Evolutionary conservation across 2,888 invertebrate genomes (phyloP).

Genomic region (Andrena dorsata): DNA sequence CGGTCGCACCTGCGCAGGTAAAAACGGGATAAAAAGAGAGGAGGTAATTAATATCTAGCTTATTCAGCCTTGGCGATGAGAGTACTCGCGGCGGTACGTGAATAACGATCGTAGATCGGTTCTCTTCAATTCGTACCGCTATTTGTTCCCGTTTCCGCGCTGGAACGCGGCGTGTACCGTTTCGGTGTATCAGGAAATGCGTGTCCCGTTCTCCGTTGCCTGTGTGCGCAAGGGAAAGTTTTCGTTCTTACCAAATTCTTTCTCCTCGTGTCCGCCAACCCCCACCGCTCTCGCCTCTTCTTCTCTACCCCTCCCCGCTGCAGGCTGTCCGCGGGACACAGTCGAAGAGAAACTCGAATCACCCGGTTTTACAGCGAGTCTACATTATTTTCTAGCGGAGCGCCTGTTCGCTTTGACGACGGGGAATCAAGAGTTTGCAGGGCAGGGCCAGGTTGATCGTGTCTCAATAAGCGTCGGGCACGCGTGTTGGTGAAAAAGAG

Average conservation of each 20-base stretch:
- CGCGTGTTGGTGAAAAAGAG: not conserved
- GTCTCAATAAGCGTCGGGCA: not conserved
- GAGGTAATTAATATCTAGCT: not conserved
- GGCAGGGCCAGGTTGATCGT: not conserved
- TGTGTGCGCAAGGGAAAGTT: constrained; percentile 55
- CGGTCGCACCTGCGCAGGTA: not conserved
- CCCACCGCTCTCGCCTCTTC: not conserved
- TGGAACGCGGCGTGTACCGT: constrained; percentile 27
- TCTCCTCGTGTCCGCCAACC: constrained; percentile 10
- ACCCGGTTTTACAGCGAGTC: constrained; percentile 32
- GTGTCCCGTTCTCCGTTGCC: constrained; percentile 22
- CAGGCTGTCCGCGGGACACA: not conserved
- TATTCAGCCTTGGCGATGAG: constrained; percentile 1
- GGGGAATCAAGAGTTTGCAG: not conserved
- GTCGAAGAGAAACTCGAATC: constrained; percentile 51
- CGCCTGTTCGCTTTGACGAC: not conserved
- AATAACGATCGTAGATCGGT: not conserved
- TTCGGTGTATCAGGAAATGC: constrained; percentile 50
- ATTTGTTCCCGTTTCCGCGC: constrained; percentile 46
- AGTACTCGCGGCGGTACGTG: not conserved
- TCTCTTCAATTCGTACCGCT: constrained; percentile 47
- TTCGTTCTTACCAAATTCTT: constrained; percentile 65
- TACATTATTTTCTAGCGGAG: constrained; percentile 17
- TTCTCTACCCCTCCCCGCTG: not conserved
- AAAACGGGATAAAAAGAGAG: not conserved